Base-by-base conservation (phyloP, 1,140 invertebrate genomes). In the Zaprionus camerounensis region DNA sequence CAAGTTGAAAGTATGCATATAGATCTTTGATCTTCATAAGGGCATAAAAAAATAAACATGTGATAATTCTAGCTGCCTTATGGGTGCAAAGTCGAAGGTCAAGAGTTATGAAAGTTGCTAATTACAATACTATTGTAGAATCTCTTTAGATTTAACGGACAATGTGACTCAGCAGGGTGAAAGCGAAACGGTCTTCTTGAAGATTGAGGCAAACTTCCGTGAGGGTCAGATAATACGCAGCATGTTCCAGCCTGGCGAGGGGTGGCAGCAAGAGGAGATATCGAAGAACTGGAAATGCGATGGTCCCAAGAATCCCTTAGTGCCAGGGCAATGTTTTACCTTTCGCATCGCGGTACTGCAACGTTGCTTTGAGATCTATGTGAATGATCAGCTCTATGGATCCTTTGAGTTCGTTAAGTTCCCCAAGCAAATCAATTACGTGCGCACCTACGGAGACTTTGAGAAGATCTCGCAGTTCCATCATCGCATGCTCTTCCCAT, bases 231-330 rank as follows among this genome's bases (percentile, higher is more conserved):
- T 92, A 65, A 92, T 92, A 56, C 78, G 91, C 9, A 92, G 91
- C 76, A 92, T 92, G 91, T 92, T 92, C 63, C 91, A 87, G 74
- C 91, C 91, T 2, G 91, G 91, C 1, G 88, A 92, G 68, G 91
- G 91, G 28, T 92, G 91, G 91, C 82, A 92, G 65, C 91, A 92
- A 72, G 91, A 92, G 62, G 91, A 92, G 53, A 92, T 92, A 6
- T 92, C 91, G 3, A 92, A 92, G 66, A 92, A 92, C 63, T 92
- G 91, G 91, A 92, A 92, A 76, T 76, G 83, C 41, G 91, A 92
- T 65, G 86, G 91, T 0, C 91, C 91, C 3, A 92, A 92, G 59
- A 92, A 92, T 77, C 91, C 91, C 0, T 41, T 92, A 4, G 67
- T 90, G 34, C 91, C 91, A 12, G 91, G 91, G 12, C 91, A 92